Evolutionary conservation across 2,797 vertebrate genomes (phyloP).

Genomic region (Gadopsis bispinosus): DNA sequence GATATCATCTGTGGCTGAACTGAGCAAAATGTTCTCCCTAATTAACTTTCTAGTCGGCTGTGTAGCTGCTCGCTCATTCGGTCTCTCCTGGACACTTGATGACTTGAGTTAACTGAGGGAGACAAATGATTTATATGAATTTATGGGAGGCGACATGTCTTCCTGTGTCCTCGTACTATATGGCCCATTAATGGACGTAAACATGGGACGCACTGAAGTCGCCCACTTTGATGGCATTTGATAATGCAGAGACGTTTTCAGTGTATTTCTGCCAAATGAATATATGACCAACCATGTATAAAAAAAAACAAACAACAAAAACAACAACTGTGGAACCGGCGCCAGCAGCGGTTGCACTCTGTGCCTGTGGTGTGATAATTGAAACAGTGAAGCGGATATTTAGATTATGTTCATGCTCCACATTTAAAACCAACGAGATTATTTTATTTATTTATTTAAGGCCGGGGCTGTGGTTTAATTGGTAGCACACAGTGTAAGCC

Average conservation of each 20-base stretch:
- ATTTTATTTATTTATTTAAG: constrained; percentile 19
- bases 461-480: constrained; percentile 24
- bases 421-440: constrained; percentile 16
- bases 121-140: constrained; percentile 23
- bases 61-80: background rate
- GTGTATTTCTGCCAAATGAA: background rate
- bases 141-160: constrained; percentile 1
- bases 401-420: constrained; percentile 21
- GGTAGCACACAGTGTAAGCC: constrained; percentile 12
- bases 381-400: constrained; percentile 24
- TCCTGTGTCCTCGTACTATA: background rate
- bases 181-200: background rate
- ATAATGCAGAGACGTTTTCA: background rate
- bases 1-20: background rate
- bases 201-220: background rate
- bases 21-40: background rate
- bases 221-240: background rate
- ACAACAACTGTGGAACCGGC: background rate
- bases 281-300: background rate
- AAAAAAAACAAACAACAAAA: background rate
- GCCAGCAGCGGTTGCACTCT: background rate
- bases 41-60: background rate
- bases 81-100: constrained; percentile 5
- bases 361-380: constrained; percentile 27
- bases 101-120: constrained; percentile 24